These are phyloP conservation scores for Mizuhopecten yessoensis DNA, from an alignment of 1,140 invertebrate genomes.

Conservation along the genomic window DNA sequence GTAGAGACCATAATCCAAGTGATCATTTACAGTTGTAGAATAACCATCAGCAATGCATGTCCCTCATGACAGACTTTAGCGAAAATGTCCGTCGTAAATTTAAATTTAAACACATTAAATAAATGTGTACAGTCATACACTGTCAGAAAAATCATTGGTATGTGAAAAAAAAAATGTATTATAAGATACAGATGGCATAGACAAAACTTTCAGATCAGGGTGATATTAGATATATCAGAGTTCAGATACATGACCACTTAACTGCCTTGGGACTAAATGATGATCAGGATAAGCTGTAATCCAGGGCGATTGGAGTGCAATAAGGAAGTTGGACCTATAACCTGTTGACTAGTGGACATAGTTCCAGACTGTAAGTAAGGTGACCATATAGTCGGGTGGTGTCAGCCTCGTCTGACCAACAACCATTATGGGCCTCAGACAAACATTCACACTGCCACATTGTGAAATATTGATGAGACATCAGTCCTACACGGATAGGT, in stretches of 20 bases:
- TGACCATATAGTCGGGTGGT: background rate
- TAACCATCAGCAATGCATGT: background rate
- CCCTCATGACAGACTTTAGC: background rate
- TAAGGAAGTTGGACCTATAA: background rate
- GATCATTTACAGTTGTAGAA: background rate
- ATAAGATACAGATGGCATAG: no score
- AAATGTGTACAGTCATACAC: background rate
- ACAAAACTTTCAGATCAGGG: no score
- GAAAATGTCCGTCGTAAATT: background rate
- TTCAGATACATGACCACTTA: no score
- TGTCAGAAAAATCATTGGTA: no score
- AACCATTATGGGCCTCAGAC: background rate
- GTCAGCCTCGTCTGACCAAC: background rate
- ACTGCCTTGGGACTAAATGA: background rate
- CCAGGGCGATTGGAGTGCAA: background rate
- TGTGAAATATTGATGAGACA: constrained; percentile 35
- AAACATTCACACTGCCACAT: constrained; percentile 8
- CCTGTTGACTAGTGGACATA: background rate
- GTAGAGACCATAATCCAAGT: no score
- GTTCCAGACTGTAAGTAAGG: background rate
- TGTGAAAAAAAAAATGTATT: no score
- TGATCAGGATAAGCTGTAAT: background rate
- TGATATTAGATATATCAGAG: no score
- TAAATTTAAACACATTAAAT: background rate
- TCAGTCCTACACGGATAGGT: background rate